Base-by-base conservation (phyloP, 2,888 invertebrate species). In the Hypena proboscidalis region DNA sequence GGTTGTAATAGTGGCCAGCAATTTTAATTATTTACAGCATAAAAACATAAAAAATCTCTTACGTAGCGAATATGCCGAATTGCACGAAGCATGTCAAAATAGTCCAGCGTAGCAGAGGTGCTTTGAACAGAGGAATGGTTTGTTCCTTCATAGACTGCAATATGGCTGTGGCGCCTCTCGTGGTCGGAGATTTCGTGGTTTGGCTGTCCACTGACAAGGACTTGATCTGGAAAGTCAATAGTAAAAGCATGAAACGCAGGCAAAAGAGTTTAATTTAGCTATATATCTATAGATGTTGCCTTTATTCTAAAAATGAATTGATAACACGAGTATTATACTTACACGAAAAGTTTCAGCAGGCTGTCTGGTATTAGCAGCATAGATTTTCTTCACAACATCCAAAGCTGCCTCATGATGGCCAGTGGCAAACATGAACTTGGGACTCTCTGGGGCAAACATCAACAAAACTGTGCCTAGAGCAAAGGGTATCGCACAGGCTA, bases 381-480 rank as follows among this genome's bases (percentile, higher is more conserved):
- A 90, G n/a, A 90, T 89, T 8, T 65, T 77, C 60, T 73, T 85
- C 15, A 90, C 71, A 0, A 88, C 81, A 1, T 74, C 67, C 31
- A 96, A 70, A 0, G 95, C 94, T 25, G 91, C 90, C 0, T 92
- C 90, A 1, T 90, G 78, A 38, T 90, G 82, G 0, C 94, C 94
- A 36, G 92, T 93, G 0, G 94, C 92, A 22, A 94, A 89, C 25
- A 94, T 83, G 74, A 94, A 97, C 78, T 96, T 95, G 0, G 97
- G 97, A 51, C 95, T 97, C 73, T 97, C 97, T 0, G 96, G 96
- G 7, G 94, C 90, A 27, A 89, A 85, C 4, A 90, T 70, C 7
- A 94, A 80, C 7, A 93, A 87, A 0, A 93, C 22, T 0, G 94
- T 91, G 0, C 93, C 92, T 0, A 94, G 32, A 0, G 94, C 67